A percentile compares a stretch with the other conserved stretches of the same genome.
Evolutionary conservation across 2,888 invertebrate genomes (phyloP).

Genomic region (Chironomus riparius): DNA sequence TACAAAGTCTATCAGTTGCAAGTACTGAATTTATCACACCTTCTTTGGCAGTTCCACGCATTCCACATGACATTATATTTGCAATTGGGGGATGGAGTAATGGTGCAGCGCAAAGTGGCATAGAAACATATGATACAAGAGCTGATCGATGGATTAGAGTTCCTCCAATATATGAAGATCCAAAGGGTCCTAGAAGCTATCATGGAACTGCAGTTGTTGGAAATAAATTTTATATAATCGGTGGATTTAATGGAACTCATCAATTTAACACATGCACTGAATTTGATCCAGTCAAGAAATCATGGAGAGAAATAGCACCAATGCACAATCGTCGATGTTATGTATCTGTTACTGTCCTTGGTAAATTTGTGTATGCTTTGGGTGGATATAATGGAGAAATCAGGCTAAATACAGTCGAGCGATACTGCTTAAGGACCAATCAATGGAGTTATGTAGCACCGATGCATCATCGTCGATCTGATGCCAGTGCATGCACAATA

Average conservation of each 20-base stretch:
- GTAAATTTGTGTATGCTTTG: slow-evolving; percentile 74
- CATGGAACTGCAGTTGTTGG: slow-evolving; percentile 88
- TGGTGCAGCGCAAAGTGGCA: slow-evolving; percentile 49
- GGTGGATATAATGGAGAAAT: slow-evolving; percentile 82
- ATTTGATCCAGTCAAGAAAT: slow-evolving; percentile 75
- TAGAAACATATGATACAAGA: slow-evolving; percentile 82
- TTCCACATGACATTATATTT: slow-evolving; percentile 83
- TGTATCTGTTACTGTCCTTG: slow-evolving; percentile 71
- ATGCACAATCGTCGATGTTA: slow-evolving; percentile 86
- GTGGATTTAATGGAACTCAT: slow-evolving; percentile 74
- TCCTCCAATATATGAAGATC: slow-evolving; percentile 54
- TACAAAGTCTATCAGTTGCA: slow-evolving; percentile 74
- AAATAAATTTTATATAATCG: slow-evolving; percentile 76
- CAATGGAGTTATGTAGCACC: slow-evolving; percentile 82
- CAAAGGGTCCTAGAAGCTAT: slow-evolving; percentile 78
- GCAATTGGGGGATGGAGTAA: slow-evolving; percentile 72
- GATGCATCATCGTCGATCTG: slow-evolving; percentile 83
- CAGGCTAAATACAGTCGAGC: slow-evolving; percentile 69
- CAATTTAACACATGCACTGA: slow-evolving; percentile 81
- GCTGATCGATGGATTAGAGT: slow-evolving; percentile 75
- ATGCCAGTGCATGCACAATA: slow-evolving; percentile 81
- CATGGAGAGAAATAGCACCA: slow-evolving; percentile 80
- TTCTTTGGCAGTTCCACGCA: slow-evolving; percentile 69
- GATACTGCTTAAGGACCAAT: slow-evolving; percentile 72
- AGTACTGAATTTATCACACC: slow-evolving; percentile 77